Base-by-base conservation (phyloP, 2,888 invertebrate genomes). In the Cinara cedri region DNA sequence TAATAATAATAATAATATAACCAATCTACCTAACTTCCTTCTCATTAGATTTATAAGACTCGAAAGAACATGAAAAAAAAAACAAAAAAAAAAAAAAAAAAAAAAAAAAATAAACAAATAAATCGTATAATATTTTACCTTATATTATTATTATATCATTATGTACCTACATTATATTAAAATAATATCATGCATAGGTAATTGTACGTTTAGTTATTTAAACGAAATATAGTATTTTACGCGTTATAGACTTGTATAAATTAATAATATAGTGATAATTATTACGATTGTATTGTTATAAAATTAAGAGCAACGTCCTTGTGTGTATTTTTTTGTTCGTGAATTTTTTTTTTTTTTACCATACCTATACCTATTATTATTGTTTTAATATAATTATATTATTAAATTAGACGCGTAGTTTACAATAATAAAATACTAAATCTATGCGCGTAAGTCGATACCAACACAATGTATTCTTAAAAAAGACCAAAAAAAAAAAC, bases 11-110 rank as follows among this genome's bases (percentile, higher is more conserved):
- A 65, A 63, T 63, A 46, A 54, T 54, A 63, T 46, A 76, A 78
- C 76, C 76, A 60, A 78, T 68, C 76, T 78, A 78, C 76, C 76
- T 78, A 78, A 78, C 42, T 78, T 78, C 57, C 66, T 68, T 78
- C 76, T 78, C 76, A 78, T 78, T 78, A 78, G 68, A 78, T 46
- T 34, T 68, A 42, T 78, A 78, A 78, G 76, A 60, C 57, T 78
- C 49, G 26, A 78, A 62, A 57, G 46, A 72, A 76, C 44, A 66
- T 65, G 34, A 34, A 34, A 46, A 65, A 75, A n/a, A n/a, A n/a
- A n/a, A n/a, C n/a, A n/a, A n/a, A n/a, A n/a, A n/a, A n/a, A n/a
- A n/a, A n/a, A n/a, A n/a, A n/a, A n/a, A n/a, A n/a, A n/a, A n/a
- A n/a, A n/a, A n/a, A n/a, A n/a, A n/a, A n/a, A n/a, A n/a, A n/a